A percentile compares a stretch with the other conserved stretches of the same genome.
phyloP scores from a whole-genome alignment of 1,140 invertebrate species.

The Ceratina calcarata region DNA sequence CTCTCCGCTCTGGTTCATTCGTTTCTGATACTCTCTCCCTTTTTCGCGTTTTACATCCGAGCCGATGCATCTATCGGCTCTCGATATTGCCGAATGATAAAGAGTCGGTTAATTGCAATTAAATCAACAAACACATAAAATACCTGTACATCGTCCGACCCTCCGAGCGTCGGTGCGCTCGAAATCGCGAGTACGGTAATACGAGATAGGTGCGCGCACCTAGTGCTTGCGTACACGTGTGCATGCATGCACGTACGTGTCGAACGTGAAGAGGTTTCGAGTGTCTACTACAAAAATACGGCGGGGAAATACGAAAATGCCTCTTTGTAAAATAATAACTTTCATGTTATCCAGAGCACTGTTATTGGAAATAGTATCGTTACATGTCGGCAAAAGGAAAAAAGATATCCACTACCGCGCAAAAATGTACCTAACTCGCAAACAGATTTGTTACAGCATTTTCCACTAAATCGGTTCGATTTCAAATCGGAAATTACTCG shows the following conservation, averaged over 20 bases:
- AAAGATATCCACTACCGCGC: background rate
- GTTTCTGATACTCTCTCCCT: constrained; percentile 38
- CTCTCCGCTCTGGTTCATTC: constrained; percentile 38
- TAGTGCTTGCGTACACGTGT: background rate
- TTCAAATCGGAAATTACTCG: background rate
- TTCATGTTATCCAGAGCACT: background rate
- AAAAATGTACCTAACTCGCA: background rate
- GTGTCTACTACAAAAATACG: constrained; percentile 34
- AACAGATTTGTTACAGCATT: constrained; percentile 3
- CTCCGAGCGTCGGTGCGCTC: constrained; percentile 9
- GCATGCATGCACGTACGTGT: background rate
- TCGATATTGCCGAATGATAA: constrained; percentile 60
- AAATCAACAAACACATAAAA: constrained; percentile 58
- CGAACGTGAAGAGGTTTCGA: constrained; percentile 44
- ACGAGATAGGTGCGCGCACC: constrained; percentile 19
- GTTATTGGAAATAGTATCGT: constrained; percentile 1
- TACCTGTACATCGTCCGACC: constrained; percentile 27
- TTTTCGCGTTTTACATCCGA: constrained; percentile 33
- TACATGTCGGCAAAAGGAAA: background rate
- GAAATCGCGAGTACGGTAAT: constrained; percentile 36
- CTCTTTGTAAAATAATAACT: constrained; percentile 44
- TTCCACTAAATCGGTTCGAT: background rate
- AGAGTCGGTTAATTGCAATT: constrained; percentile 60
- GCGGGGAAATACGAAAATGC: constrained; percentile 14
- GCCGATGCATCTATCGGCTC: constrained; percentile 24